Evolutionary conservation across 1,140 invertebrate genomes (phyloP), one percentile per base, ranked within the genome.

Genomic region (Spodoptera frugiperda): DNA sequence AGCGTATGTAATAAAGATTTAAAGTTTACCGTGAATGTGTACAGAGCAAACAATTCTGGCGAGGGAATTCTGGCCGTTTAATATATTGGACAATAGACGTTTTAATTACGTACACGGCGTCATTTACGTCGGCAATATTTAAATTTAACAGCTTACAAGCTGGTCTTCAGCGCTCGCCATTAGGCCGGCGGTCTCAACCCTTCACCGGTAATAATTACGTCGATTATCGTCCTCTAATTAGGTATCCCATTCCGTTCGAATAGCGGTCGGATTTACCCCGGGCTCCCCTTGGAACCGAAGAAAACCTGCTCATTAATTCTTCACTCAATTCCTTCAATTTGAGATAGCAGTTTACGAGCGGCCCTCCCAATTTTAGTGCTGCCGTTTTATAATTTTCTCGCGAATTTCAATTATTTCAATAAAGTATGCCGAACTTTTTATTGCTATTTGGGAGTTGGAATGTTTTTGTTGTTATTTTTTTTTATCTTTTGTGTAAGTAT

Each of bases 151-250:
- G 55, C 19, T 46, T 33, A 15, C 12, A 21, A 39, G 33, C 21
- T 73, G 46, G 19, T 30, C 17, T 39, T 72, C 57, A 57, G 10
- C 21, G 12, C 39, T 73, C 33, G 17, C 71, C 8, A 17, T 73
- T 73, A 73, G 5, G 44, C 12, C 4, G 61, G 14, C 44, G 46
- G 71, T 49, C 17, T 73, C 19, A 73, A 51, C 54, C 71, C 71
- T 73, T 73, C 44, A 14, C 25, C 44, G 21, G 53, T 59, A 49
- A 55, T 74, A 67, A 78, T 78, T 67, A 21, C 70, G 59, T 67
- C 77, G 61, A 75, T 78, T 76, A 78, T 75, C 77, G 54, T 70
- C 65, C 65, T 55, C 72, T 75, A 78, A 78, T 78, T 78, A 78
- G 72, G 17, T 71, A 67, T 78, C 53, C 54, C 72, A 53, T 70